Evolutionary conservation across 2,113 vertebrate genomes (phyloP).

Genomic region (Poeciliopsis turrubarensis): DNA sequence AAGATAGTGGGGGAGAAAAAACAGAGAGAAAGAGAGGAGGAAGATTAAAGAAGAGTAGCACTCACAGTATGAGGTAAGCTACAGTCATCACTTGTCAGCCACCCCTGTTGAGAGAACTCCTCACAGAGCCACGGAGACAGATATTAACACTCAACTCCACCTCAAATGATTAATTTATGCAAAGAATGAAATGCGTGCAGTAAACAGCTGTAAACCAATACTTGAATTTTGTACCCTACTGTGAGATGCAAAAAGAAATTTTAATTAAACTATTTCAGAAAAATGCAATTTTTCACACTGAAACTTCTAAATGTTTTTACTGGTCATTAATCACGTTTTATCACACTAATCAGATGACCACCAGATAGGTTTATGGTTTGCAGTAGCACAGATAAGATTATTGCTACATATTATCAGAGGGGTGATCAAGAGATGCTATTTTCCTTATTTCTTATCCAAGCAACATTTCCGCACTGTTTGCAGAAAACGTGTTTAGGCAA

Average conservation of each 20-base stretch:
- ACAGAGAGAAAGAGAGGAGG: conserved; percentile 49
- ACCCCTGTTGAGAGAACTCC: conserved; percentile 65
- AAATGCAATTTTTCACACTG: not conserved
- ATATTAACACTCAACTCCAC: conserved; percentile 62
- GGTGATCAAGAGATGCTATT: not conserved
- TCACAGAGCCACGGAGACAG: conserved; percentile 70
- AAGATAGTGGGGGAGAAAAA: conserved; percentile 54
- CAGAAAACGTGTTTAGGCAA: not conserved
- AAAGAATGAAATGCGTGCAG: conserved; percentile 18
- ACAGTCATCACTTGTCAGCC: conserved; percentile 70
- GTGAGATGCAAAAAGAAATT: not conserved
- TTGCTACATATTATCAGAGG: not conserved
- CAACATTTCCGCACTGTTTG: not conserved
- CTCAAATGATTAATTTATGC: conserved; percentile 51
- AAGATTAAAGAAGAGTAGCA: conserved; percentile 72
- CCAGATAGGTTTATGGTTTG: not conserved
- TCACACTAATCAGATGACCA: not conserved
- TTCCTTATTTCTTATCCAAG: not conserved
- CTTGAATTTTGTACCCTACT: not conserved
- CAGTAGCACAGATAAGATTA: no score
- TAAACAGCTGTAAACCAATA: conserved; percentile 32
- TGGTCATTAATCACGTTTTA: no score
- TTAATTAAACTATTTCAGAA: not conserved
- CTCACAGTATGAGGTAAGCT: conserved; percentile 73
- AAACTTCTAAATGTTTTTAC: not conserved